phyloP scores from a whole-genome alignment of 2,797 vertebrate genomes.

The Macropus fuliginosus region DNA sequence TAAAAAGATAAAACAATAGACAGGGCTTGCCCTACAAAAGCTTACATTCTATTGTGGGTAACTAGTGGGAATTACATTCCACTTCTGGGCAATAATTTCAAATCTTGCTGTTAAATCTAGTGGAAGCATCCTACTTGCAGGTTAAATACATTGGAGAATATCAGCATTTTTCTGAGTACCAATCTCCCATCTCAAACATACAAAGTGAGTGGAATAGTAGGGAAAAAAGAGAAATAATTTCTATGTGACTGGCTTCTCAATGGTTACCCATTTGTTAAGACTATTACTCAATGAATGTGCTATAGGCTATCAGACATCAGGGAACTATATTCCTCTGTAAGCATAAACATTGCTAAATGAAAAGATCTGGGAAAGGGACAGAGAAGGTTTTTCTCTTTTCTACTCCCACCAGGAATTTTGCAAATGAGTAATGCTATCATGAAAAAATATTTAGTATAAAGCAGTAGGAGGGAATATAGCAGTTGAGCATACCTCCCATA shows the following conservation, averaged over 20 bases:
- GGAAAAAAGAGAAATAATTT: neutral
- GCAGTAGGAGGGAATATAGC: neutral
- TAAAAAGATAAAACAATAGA: slow-evolving; percentile 8
- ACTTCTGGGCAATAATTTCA: neutral
- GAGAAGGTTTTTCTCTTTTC: neutral
- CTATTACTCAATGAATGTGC: neutral
- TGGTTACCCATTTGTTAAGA: neutral
- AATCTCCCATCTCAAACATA: neutral
- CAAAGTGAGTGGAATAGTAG: neutral
- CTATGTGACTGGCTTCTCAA: neutral
- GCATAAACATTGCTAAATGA: neutral
- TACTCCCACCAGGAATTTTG: neutral
- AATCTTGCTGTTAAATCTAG: neutral
- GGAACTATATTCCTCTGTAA: neutral
- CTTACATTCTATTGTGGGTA: neutral
- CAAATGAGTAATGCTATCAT: neutral
- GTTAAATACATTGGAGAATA: neutral
- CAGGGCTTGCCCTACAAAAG: neutral
- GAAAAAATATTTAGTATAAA: neutral
- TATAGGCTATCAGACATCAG: neutral
- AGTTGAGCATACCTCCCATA: neutral
- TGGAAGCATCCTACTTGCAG: neutral
- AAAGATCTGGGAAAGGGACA: neutral
- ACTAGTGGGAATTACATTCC: neutral
- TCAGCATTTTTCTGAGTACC: neutral